These are phyloP conservation scores for Semicossyphus pulcher DNA, from an alignment of 2,113 vertebrate genomes.

Conservation along the genomic window DNA sequence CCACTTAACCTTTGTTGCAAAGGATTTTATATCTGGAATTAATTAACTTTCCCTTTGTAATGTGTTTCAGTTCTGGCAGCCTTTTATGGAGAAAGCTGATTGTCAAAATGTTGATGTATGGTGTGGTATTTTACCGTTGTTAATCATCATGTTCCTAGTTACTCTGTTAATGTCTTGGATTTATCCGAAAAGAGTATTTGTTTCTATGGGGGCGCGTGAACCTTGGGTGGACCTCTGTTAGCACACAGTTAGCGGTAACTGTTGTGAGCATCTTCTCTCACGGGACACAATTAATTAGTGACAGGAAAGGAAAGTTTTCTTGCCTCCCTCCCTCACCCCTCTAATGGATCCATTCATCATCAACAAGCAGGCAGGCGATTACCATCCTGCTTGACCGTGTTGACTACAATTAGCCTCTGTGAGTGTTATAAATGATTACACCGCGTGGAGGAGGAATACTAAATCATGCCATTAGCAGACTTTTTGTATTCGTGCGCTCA, in stretches of 20 bases:
- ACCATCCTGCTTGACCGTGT: conserved; percentile 52
- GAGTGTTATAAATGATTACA: conserved; percentile 47
- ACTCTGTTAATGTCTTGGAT: neutral
- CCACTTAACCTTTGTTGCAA: neutral
- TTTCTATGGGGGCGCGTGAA: neutral
- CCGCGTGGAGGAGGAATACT: conserved; percentile 30
- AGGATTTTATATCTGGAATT: neutral
- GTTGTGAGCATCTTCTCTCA: conserved; percentile 52
- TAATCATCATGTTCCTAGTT: neutral
- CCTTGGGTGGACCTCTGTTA: conserved; percentile 14
- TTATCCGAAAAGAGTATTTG: neutral
- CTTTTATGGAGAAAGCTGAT: neutral
- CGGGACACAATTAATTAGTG: conserved; percentile 61
- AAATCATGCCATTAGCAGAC: conserved; percentile 48
- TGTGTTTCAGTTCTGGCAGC: neutral
- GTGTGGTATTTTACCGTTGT: no score
- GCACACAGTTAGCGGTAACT: conserved; percentile 36
- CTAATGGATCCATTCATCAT: conserved; percentile 66
- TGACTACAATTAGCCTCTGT: conserved; percentile 61
- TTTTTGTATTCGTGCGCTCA: conserved; percentile 51
- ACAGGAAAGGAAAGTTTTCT: conserved; percentile 45
- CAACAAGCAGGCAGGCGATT: conserved; percentile 46
- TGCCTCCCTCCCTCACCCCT: conserved; percentile 34
- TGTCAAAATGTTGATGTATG: neutral
- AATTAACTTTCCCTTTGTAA: neutral